Evolutionary conservation across 2,113 vertebrate genomes (phyloP).

Genomic region (Lycaon pictus): DNA sequence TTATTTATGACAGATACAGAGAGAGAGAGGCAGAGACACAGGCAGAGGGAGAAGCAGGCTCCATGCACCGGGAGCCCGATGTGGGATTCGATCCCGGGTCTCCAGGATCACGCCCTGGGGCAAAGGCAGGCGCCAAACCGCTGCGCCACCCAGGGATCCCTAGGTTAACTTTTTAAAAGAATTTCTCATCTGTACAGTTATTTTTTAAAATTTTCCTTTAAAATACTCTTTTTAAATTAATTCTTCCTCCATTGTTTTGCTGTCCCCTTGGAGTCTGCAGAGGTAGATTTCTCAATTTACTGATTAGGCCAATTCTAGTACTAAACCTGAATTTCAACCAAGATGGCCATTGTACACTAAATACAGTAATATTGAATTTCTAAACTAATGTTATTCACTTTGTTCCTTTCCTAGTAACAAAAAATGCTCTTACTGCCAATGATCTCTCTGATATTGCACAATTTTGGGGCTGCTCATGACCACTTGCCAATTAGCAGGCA

Average conservation of each 20-base stretch:
- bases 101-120: too few relatives aligned
- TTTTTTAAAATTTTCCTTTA: background rate
- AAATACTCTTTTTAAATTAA: background rate
- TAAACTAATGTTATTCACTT: background rate
- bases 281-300: background rate
- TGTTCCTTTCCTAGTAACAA: background rate
- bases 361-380: background rate
- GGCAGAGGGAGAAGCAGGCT: too few relatives aligned
- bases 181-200: background rate
- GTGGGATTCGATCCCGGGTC: too few relatives aligned
- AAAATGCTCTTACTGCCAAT: background rate
- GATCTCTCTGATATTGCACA: background rate
- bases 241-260: background rate
- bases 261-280: fast-evolving
- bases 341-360: background rate
- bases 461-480: background rate
- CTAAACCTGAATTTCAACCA: background rate
- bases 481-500: background rate
- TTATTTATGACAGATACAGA: too few relatives aligned
- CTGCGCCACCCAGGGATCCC: too few relatives aligned
- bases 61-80: too few relatives aligned
- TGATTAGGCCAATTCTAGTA: background rate
- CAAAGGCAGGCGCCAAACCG: too few relatives aligned
- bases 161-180: background rate
- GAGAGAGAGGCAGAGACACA: too few relatives aligned